phyloP scores from a whole-genome alignment of 2,797 vertebrate species.

The Cygnus olor region DNA sequence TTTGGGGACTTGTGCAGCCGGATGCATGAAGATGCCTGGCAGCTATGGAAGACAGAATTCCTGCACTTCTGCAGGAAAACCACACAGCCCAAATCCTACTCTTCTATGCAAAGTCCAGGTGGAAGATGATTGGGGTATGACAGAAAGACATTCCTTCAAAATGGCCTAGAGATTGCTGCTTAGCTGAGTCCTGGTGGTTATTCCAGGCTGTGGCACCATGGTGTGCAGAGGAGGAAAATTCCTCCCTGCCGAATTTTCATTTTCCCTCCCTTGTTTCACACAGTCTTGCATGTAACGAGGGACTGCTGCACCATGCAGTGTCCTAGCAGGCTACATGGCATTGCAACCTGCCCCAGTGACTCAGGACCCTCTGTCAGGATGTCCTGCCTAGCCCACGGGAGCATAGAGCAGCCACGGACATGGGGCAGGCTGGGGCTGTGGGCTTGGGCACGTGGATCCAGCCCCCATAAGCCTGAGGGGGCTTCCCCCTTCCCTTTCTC shows the following conservation, averaged over 20 bases:
- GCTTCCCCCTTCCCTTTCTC: background rate
- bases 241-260: background rate
- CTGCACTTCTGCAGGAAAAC: background rate
- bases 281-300: background rate
- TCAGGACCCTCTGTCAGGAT: accelerated
- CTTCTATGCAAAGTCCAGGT: background rate
- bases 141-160: background rate
- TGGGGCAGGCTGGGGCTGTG: background rate
- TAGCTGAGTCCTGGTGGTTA: background rate
- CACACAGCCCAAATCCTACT: background rate
- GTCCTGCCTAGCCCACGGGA: background rate
- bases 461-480: background rate
- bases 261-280: background rate
- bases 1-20: accelerated
- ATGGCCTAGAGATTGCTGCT: background rate
- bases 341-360: accelerated
- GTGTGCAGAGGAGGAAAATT: background rate
- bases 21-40: background rate
- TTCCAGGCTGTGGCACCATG: background rate
- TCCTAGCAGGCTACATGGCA: background rate
- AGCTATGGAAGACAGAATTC: background rate
- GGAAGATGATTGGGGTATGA: background rate
- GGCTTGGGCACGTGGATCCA: background rate
- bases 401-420: background rate
- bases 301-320: background rate